phyloP scores from a whole-genome alignment of 1,140 invertebrate species.

The Monomorium pharaonis region DNA sequence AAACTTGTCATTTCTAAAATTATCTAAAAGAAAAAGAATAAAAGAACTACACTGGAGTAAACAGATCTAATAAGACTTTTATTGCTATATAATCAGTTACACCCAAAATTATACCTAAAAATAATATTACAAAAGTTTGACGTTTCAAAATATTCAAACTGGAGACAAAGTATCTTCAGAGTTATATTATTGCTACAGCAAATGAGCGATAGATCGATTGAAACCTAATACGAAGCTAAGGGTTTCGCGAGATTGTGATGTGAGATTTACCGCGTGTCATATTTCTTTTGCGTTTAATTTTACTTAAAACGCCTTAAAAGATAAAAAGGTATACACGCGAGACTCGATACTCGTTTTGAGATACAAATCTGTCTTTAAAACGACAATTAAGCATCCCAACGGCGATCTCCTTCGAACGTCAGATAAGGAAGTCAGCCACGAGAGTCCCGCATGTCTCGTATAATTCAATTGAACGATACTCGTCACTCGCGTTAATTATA shows the following conservation, averaged over 20 bases:
- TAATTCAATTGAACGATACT: constrained; percentile 54
- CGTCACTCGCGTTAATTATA: constrained; percentile 40
- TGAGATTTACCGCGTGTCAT: neutral
- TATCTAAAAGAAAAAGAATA: no score
- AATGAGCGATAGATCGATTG: no score
- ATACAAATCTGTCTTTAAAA: neutral
- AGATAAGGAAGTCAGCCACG: neutral
- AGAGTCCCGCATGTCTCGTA: constrained; percentile 5
- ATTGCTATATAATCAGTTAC: no score
- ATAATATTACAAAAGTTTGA: no score
- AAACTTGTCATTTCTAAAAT: no score
- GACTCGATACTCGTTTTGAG: neutral
- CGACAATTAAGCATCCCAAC: neutral
- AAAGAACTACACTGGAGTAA: no score
- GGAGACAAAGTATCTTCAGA: no score
- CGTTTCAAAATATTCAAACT: no score
- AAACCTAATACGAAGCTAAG: no score
- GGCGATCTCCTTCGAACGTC: neutral
- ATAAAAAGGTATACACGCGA: neutral
- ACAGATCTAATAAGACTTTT: no score
- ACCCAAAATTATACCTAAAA: no score
- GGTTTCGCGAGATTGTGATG: neutral
- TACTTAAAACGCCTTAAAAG: neutral
- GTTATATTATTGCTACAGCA: no score
- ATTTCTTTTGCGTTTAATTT: neutral